Evolutionary conservation across 1,140 invertebrate genomes (phyloP).

Genomic region (Lordiphosa clarofinis): DNA sequence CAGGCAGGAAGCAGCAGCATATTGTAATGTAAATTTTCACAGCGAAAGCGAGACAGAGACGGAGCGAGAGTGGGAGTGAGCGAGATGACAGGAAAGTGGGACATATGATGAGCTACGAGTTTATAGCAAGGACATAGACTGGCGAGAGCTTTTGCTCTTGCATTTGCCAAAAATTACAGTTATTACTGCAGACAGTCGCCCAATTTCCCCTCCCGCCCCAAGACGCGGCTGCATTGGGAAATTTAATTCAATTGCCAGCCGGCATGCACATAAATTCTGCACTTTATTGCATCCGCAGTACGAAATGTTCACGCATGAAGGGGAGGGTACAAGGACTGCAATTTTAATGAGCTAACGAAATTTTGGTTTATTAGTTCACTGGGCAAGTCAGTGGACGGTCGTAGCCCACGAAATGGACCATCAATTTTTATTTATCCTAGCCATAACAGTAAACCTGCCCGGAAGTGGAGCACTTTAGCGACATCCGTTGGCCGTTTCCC

Average conservation of each 20-base stretch:
- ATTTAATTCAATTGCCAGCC: constrained; percentile 74
- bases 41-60: not conserved
- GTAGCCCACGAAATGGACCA: constrained; percentile 13
- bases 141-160: too few relatives aligned
- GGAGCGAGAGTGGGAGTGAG: not conserved
- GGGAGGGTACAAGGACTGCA: constrained; percentile 13
- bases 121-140: not conserved
- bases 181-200: constrained; percentile 71
- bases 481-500: constrained; percentile 42
- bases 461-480: constrained; percentile 30
- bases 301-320: constrained; percentile 51
- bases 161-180: constrained; percentile 77
- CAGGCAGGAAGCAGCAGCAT: constrained; percentile 6
- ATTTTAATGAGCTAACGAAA: constrained; percentile 69
- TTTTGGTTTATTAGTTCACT: constrained; percentile 56
- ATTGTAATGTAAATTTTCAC: constrained; percentile 29
- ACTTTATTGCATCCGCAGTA: constrained; percentile 75
- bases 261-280: constrained; percentile 66
- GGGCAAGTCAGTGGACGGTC: not conserved
- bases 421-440: constrained; percentile 26
- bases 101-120: constrained; percentile 36
- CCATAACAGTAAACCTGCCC: constrained; percentile 10
- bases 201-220: constrained; percentile 1
- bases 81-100: not conserved
- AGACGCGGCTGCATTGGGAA: constrained; percentile 65